phyloP scores from a whole-genome alignment of 2,888 invertebrate species.

The Prenolepis imparis region DNA sequence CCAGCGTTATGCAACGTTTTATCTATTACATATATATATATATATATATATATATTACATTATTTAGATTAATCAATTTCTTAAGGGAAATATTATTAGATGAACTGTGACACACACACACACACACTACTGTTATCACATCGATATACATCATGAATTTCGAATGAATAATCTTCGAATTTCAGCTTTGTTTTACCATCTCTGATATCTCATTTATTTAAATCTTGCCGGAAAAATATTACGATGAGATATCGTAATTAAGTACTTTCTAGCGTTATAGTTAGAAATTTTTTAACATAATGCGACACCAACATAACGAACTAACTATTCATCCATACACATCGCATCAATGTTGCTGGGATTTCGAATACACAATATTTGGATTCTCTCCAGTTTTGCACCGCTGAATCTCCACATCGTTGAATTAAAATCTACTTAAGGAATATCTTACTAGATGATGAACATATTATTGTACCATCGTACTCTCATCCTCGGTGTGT shows the following conservation, averaged over 20 bases:
- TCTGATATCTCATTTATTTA: background rate
- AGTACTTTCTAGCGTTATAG: background rate
- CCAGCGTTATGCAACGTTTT: background rate
- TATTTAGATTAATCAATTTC: background rate
- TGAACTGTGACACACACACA: background rate
- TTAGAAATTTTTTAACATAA: background rate
- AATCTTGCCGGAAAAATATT: background rate
- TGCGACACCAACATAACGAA: too few species aligned
- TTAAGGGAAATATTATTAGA: background rate
- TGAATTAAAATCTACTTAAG: background rate
- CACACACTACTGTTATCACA: too few species aligned
- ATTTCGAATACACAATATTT: background rate
- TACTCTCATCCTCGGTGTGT: background rate
- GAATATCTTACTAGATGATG: background rate
- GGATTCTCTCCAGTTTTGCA: background rate
- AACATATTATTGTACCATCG: background rate
- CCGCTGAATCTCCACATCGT: background rate
- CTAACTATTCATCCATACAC: background rate
- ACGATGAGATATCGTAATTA: slow-evolving; percentile 3
- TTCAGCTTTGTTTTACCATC: background rate
- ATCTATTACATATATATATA: too few species aligned
- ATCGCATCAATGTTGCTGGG: slow-evolving; percentile 9
- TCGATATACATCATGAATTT: background rate
- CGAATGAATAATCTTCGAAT: background rate
- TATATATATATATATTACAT: too few species aligned